phyloP scores from a whole-genome alignment of 1,140 invertebrate species.

The Bombus waltoni region DNA sequence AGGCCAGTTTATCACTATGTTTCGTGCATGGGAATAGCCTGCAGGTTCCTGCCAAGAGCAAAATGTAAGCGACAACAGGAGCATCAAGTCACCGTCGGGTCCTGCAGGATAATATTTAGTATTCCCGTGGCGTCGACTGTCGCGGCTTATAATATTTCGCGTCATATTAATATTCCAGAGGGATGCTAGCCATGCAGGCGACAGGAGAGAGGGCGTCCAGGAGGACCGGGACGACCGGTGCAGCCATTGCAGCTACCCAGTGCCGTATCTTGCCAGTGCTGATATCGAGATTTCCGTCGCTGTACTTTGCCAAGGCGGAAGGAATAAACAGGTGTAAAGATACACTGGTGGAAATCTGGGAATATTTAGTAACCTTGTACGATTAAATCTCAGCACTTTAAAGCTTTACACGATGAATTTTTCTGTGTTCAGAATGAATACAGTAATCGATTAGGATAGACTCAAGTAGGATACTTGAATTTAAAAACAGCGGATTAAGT shows the following conservation, averaged over 20 bases:
- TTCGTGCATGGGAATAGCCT: slow-evolving; percentile 42
- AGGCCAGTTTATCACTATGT: slow-evolving; percentile 60
- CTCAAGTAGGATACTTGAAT: no score
- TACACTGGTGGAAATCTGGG: neutral
- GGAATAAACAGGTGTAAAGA: neutral
- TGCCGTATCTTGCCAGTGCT: slow-evolving; percentile 56
- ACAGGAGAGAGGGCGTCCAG: slow-evolving; percentile 46
- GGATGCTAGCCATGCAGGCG: slow-evolving; percentile 70
- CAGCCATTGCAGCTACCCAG: slow-evolving; percentile 52
- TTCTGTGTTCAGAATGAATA: neutral
- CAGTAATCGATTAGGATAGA: neutral
- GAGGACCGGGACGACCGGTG: slow-evolving; percentile 45
- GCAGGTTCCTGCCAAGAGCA: slow-evolving; percentile 55
- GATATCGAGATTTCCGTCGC: slow-evolving; percentile 13
- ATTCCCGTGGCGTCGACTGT: slow-evolving; percentile 80
- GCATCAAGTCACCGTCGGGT: slow-evolving; percentile 63
- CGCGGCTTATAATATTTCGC: slow-evolving; percentile 83
- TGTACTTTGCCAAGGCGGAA: no score
- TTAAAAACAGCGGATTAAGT: no score
- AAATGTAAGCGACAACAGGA: slow-evolving; percentile 59
- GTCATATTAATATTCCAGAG: slow-evolving; percentile 83
- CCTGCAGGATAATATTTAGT: slow-evolving; percentile 81
- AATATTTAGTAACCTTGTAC: no score
- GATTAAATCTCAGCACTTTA: neutral
- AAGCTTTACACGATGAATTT: neutral